Evolutionary conservation across 2,888 invertebrate species (phyloP), one percentile per base, ranked within the genome.

Genomic region (Scaptomyza cyrtandrae): DNA sequence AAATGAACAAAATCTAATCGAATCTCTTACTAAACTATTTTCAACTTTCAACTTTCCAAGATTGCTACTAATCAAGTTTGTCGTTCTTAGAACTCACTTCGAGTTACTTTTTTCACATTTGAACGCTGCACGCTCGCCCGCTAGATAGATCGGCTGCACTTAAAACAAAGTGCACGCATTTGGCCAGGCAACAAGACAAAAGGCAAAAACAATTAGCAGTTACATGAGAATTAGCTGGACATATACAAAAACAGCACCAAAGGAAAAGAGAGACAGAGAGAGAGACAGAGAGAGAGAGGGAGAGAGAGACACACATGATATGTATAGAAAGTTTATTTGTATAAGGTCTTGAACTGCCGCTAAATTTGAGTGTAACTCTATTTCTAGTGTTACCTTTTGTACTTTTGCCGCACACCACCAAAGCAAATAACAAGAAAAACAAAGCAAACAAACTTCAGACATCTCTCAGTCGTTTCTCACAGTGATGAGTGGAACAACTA

Each of bases 321-420:
- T 27, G 35, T 41, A 74, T 67, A 80, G 69, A 81, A 75, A 75
- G 55, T 64, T 74, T 88, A 59, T 73, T 89, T 85, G 33, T 86
- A 75, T 71, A 53, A 69, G 37, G 75, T 60, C 65, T 82, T 74
- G 75, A 84, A 76, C 77, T 88, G 85, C 80, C 85, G 88, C 89
- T 89, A 89, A 89, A 89, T 86, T 82, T 78, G 69, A 83, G 88
- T 79, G 70, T 79, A 86, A 83, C 86, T 88, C 67, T 72, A 68
- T 81, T 69, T 69, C 63, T 57, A 37, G 69, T 80, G 72, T 71
- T 82, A 72, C 66, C 78, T 86, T 84, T 84, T 84, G 83, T 88
- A 71, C 69, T 69, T 84, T 86, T 83, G 88, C 83, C 88, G 83
- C 81, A 35, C 53, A 69, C 14, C 48, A 37, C 53, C 55, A 69